phyloP scores from a whole-genome alignment of 2,888 invertebrate genomes.

The Hartigia nigra region DNA sequence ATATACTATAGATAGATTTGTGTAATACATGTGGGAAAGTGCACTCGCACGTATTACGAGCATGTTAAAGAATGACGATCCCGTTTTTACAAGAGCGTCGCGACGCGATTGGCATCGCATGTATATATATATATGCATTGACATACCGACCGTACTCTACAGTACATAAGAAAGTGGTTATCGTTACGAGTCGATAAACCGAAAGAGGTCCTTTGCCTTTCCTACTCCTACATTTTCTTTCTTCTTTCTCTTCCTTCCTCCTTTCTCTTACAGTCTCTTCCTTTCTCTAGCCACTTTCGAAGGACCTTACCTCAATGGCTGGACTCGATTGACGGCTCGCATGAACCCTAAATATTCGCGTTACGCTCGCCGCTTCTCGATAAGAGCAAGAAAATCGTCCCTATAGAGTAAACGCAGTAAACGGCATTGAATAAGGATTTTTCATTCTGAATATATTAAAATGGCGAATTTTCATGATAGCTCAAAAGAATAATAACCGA shows the following conservation, averaged over 20 bases:
- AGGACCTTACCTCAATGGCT: neutral
- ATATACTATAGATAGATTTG: neutral
- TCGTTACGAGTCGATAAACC: slow-evolving; percentile 5
- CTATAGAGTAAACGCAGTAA: neutral
- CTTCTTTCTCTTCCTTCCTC: neutral
- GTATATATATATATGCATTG: neutral
- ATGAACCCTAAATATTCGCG: neutral
- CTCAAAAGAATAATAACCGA: neutral
- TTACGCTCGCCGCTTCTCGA: neutral
- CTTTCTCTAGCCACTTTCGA: neutral
- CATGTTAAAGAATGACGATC: neutral
- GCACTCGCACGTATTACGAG: neutral
- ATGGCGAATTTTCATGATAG: neutral
- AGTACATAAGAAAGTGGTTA: neutral
- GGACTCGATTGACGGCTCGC: neutral
- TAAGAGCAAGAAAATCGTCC: neutral
- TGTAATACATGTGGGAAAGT: neutral
- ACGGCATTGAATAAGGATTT: neutral
- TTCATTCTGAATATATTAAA: neutral
- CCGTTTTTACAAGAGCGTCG: neutral
- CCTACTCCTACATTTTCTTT: neutral
- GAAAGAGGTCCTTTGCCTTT: slow-evolving; percentile 1
- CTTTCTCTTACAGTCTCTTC: neutral
- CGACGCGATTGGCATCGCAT: neutral
- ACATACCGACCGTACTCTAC: neutral